Percentiles rank a stretch among this genome's conserved stretches.
Conservation (phyloP, 1,140 invertebrate species). For the Vanessa atalanta region DNA sequence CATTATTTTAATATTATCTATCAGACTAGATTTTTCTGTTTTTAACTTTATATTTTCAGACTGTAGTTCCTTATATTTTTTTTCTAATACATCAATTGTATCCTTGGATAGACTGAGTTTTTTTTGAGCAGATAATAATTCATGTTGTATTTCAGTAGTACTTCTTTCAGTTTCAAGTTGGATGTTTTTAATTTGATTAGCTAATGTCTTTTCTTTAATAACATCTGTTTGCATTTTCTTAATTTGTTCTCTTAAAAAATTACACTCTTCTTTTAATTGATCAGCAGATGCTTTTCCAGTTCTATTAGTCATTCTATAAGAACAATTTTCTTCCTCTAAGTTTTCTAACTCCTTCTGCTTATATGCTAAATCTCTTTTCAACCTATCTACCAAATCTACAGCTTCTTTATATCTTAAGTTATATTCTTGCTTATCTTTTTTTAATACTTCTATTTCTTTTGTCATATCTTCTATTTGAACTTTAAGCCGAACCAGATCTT, state of each 20-base stretch:
- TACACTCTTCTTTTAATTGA: conserved; percentile 72
- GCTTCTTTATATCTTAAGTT: conserved; percentile 62
- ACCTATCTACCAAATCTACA: conserved; percentile 61
- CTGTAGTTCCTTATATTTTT: conserved; percentile 80
- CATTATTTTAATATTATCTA: conserved; percentile 79
- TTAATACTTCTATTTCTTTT: conserved; percentile 59
- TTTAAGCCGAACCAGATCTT: conserved; percentile 57
- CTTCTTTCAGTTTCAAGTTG: conserved; percentile 84
- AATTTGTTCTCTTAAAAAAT: conserved; percentile 72
- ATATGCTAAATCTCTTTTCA: conserved; percentile 67
- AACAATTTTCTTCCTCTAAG: conserved; percentile 72
- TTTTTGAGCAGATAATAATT: conserved; percentile 80
- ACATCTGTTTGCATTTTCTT: conserved; percentile 73
- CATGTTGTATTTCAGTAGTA: conserved; percentile 81
- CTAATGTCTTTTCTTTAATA: conserved; percentile 73
- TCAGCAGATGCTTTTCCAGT: conserved; percentile 68
- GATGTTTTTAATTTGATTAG: conserved; percentile 81
- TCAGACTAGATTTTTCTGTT: conserved; percentile 81
- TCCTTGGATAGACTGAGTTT: conserved; percentile 81
- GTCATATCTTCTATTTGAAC: conserved; percentile 57
- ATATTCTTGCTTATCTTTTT: conserved; percentile 72
- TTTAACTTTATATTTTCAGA: conserved; percentile 80
- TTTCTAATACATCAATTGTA: conserved; percentile 79
- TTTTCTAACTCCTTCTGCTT: conserved; percentile 71
- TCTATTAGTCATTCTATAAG: conserved; percentile 71